Conservation (phyloP, 2,888 invertebrate species). For the Drosophila antonietae region DNA sequence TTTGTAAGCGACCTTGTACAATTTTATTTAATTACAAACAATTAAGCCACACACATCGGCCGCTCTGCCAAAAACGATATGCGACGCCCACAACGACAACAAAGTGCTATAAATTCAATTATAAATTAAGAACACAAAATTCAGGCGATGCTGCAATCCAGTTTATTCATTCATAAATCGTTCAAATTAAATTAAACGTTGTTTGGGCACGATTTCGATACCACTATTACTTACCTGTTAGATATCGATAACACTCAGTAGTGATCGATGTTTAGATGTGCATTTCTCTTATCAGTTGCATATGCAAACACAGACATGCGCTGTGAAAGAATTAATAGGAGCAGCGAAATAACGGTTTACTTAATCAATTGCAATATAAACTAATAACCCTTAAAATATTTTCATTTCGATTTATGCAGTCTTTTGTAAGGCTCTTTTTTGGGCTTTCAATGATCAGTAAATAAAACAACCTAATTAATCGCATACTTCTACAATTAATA, state of each 20-base stretch:
- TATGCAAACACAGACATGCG: not conserved
- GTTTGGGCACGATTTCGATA: constrained; percentile 1
- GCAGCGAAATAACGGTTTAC: too few species aligned
- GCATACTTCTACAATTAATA: too few species aligned
- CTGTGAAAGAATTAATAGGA: not conserved
- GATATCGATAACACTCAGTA: not conserved
- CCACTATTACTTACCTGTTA: not conserved
- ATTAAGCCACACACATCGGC: constrained; percentile 59
- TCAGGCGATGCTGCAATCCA: constrained; percentile 20
- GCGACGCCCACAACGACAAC: constrained; percentile 39
- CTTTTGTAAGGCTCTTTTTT: not conserved
- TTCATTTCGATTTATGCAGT: not conserved
- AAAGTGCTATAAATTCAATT: constrained; percentile 43
- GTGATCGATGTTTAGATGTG: not conserved
- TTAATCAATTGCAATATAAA: not conserved
- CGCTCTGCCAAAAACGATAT: constrained; percentile 46
- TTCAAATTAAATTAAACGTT: not conserved
- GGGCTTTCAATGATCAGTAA: not conserved
- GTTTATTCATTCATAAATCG: constrained; percentile 28
- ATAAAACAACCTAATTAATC: not conserved
- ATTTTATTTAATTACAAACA: constrained; percentile 81
- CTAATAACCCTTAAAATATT: not conserved
- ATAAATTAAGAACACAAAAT: constrained; percentile 18
- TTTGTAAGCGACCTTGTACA: constrained; percentile 79
- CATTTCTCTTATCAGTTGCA: not conserved